Evolutionary conservation across 2,888 invertebrate species (phyloP).

Genomic region (Pilophorus perplexus): DNA sequence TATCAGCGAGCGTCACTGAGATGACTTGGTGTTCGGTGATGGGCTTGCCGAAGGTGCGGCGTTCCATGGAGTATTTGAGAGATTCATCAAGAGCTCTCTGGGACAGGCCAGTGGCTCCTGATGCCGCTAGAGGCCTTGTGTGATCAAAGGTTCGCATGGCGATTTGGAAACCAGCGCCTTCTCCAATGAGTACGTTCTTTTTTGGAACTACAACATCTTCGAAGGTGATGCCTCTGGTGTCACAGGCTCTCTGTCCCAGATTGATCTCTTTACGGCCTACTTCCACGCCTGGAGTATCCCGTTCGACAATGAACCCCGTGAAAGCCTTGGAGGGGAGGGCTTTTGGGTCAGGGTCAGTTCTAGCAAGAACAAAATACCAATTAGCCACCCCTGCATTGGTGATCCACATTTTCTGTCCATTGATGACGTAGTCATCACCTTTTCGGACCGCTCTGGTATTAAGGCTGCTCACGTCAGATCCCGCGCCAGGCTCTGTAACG

Average conservation of each 20-base stretch:
- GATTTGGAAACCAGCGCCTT: slow-evolving; percentile 94
- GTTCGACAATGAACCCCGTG: slow-evolving; percentile 95
- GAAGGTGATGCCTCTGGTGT: slow-evolving; percentile 92
- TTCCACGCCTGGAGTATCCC: slow-evolving; percentile 79
- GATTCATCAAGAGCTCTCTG: slow-evolving; percentile 90
- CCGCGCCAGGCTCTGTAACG: slow-evolving; percentile 94
- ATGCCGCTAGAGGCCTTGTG: slow-evolving; percentile 85
- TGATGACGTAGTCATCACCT: slow-evolving; percentile 87
- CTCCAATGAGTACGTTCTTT: slow-evolving; percentile 84
- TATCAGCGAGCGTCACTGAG: slow-evolving; percentile 89
- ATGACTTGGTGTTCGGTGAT: slow-evolving; percentile 66
- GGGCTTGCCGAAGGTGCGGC: slow-evolving; percentile 87
- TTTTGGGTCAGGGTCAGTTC: slow-evolving; percentile 91
- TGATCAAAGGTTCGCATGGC: slow-evolving; percentile 96
- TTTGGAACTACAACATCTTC: slow-evolving; percentile 94
- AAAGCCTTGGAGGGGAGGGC: slow-evolving; percentile 87
- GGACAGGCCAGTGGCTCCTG: slow-evolving; percentile 88
- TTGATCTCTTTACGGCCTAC: slow-evolving; percentile 92
- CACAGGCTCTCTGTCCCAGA: slow-evolving; percentile 95
- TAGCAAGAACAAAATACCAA: slow-evolving; percentile 90
- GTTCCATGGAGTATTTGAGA: slow-evolving; percentile 83
- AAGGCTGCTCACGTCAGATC: slow-evolving; percentile 90
- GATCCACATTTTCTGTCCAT: slow-evolving; percentile 99
- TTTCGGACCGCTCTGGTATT: slow-evolving; percentile 91
- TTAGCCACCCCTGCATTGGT: slow-evolving; percentile 96